These are phyloP conservation scores for Dermolepida albohirtum DNA, from an alignment of 2,888 invertebrate genomes.

Conservation along the genomic window DNA sequence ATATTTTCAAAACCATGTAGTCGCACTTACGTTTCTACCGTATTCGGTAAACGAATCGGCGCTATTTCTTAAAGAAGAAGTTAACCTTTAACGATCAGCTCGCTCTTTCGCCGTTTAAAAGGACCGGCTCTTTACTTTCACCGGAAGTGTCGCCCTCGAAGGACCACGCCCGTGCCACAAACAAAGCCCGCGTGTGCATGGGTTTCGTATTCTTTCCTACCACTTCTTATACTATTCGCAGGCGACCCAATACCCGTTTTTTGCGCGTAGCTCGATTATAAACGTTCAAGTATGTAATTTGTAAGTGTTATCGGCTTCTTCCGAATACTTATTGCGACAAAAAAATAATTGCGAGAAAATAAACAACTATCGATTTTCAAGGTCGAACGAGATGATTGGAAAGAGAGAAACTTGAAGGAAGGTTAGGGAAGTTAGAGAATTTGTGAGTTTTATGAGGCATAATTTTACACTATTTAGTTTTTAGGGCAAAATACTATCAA, in stretches of 20 bases:
- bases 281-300: neutral
- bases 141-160: constrained; percentile 34
- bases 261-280: neutral
- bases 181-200: constrained; percentile 7
- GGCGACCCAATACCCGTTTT: neutral
- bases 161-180: constrained; percentile 15
- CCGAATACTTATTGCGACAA: neutral
- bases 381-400: neutral
- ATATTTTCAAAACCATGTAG: neutral
- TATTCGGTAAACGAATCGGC: constrained; percentile 16
- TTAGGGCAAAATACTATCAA: too few relatives aligned
- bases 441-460: too few relatives aligned
- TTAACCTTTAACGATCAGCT: constrained; percentile 21
- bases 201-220: neutral
- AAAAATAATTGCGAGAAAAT: neutral
- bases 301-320: neutral
- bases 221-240: neutral
- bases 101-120: constrained; percentile 11
- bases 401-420: neutral
- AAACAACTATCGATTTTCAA: neutral
- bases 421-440: too few relatives aligned
- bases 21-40: constrained; percentile 9
- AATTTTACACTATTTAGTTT: too few relatives aligned
- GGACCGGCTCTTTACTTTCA: constrained; percentile 30
- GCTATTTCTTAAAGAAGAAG: constrained; percentile 20